phyloP scores from a whole-genome alignment of 2,113 vertebrate genomes.

The Syngnathus floridae region DNA sequence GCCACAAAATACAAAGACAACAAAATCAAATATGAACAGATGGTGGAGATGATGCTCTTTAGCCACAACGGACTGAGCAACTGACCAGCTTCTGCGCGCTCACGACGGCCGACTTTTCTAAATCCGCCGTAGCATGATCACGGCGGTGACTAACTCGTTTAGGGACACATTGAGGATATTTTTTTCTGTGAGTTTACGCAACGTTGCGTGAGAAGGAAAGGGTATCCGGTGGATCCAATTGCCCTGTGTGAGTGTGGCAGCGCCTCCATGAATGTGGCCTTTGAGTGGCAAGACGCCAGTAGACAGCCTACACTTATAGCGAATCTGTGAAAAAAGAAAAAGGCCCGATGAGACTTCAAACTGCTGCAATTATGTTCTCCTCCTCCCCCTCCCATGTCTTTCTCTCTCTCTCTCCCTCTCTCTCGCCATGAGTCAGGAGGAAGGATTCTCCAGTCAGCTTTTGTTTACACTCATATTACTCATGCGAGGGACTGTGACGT shows the following conservation, averaged over 20 bases:
- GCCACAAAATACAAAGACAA: conserved; percentile 21
- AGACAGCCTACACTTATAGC: conserved; percentile 61
- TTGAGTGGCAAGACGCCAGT: conserved; percentile 66
- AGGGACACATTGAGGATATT: conserved; percentile 67
- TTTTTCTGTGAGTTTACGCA: conserved; percentile 58
- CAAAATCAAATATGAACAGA: conserved; percentile 28
- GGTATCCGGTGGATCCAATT: conserved; percentile 68
- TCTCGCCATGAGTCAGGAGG: conserved; percentile 53
- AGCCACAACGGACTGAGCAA: conserved; percentile 17
- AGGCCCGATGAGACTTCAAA: conserved; percentile 68
- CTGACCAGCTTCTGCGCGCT: background rate
- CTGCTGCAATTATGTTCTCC: conserved; percentile 69
- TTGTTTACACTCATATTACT: conserved; percentile 43
- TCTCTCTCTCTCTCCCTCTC: background rate
- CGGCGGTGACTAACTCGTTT: conserved; percentile 57
- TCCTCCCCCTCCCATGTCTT: conserved; percentile 26
- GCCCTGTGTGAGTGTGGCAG: conserved; percentile 60
- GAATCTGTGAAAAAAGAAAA: conserved; percentile 66
- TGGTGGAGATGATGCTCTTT: conserved; percentile 16
- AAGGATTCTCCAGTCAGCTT: conserved; percentile 38
- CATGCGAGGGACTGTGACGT: conserved; percentile 15
- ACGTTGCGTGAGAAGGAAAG: conserved; percentile 71
- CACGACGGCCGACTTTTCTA: conserved; percentile 19
- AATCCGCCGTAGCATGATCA: conserved; percentile 43
- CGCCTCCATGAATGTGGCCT: conserved; percentile 71